Evolutionary conservation across 2,113 vertebrate genomes (phyloP), one percentile per base, ranked within the genome.

Genomic region (Stigmatopora nigra): DNA sequence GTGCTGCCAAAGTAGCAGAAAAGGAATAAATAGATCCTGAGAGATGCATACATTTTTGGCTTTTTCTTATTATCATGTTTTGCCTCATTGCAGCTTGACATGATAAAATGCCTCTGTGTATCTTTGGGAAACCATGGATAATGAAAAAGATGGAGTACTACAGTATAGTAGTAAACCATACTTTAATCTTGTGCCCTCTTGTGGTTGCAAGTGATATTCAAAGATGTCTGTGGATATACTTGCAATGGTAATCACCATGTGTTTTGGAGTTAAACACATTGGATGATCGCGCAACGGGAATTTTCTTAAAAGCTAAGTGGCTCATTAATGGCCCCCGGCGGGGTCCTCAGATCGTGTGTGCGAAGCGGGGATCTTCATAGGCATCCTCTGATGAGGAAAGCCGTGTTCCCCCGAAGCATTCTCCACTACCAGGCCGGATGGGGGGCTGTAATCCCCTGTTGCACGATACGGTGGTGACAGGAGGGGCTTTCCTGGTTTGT

Each of bases 401-500:
- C 55, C 80, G 82, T 83, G 83, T 47, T 88, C 86, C 44, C 69
- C 83, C 38, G 79, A 73, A 19, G 75, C 69, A 7, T 71, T 86
- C 63, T 92, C 92, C 51, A 91, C 90, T 0, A 89, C 89, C 12
- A 89, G 78, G 46, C 77, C 77, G 0, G 89, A 63, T 0, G 90
- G 86, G 0, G 92, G 92, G 15, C 92, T 89, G 82, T 93, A 95
- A 3, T 94, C 91, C 31, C 90, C 89, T 1, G 86, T 1, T 0
- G 84, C 69, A 0, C 83, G 78, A 25, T 93, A 98, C 38, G 87
- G 70, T 0, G 92, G 89, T 0, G 93, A 90, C 45, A 91, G 90
- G 76, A 94, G 45, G 0, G 84, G 88, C 85, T 94, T 97, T 3
- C 90, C 86, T 0, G 88, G 0, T 69, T 93, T 93, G 86, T 91